Conservation (phyloP, 2,797 vertebrate genomes). For the Coracias cyanogaster region DNA sequence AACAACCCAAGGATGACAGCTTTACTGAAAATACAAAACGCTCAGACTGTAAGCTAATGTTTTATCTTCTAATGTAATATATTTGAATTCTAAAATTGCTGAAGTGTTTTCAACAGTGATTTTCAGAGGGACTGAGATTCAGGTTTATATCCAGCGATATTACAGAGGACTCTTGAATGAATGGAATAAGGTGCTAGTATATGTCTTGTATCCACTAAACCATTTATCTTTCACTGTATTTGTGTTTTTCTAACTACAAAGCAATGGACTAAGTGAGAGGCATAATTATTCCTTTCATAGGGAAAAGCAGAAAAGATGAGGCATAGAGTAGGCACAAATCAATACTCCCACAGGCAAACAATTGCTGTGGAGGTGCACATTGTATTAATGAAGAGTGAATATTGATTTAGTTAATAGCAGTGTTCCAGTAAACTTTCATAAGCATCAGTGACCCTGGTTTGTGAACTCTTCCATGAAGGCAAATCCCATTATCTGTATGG, state of each 20-base stretch:
- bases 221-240: neutral
- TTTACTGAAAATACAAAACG: neutral
- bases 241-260: neutral
- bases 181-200: neutral
- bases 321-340: neutral
- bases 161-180: neutral
- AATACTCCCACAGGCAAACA: constrained; percentile 13
- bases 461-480: neutral
- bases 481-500: neutral
- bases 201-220: neutral
- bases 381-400: constrained; percentile 32
- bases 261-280: neutral
- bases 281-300: neutral
- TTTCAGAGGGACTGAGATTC: neutral
- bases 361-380: neutral
- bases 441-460: neutral
- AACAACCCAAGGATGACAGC: neutral
- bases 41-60: neutral
- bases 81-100: neutral
- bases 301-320: constrained; percentile 1
- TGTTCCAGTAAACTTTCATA: constrained; percentile 19
- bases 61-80: constrained; percentile 12
- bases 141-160: neutral
- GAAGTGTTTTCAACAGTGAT: neutral
- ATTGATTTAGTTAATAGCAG: constrained; percentile 48